Evolutionary conservation across 64 coral and sea anemone species (phyloP).

Genomic region (Cladopsammia gracilis): DNA sequence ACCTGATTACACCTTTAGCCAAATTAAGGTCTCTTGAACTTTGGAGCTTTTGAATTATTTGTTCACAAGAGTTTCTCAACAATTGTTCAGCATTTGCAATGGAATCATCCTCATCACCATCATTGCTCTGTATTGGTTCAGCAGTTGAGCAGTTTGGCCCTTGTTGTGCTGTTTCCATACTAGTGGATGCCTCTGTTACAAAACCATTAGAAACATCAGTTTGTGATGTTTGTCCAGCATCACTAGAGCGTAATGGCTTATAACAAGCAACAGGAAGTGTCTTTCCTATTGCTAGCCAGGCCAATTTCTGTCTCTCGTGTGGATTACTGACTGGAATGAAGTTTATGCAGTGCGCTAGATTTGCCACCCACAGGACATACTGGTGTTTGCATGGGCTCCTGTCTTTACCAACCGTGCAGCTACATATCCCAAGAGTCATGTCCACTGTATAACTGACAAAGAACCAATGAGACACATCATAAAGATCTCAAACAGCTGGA

Average conservation of each 20-base stretch:
- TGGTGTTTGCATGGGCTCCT: constrained; percentile 64
- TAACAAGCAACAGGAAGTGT: constrained; percentile 49
- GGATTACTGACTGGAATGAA: constrained; percentile 47
- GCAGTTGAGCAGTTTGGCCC: not conserved
- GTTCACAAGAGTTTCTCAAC: constrained; percentile 28
- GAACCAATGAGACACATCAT: no score
- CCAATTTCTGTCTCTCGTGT: constrained; percentile 50
- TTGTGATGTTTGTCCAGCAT: constrained; percentile 27
- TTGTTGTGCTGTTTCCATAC: constrained; percentile 8
- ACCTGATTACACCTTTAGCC: constrained; percentile 63
- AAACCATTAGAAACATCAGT: constrained; percentile 1
- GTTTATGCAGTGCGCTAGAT: constrained; percentile 44
- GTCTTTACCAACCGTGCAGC: constrained; percentile 31
- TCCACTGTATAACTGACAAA: constrained; percentile 65
- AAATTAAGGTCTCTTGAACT: constrained; percentile 34
- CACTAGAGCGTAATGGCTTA: constrained; percentile 18
- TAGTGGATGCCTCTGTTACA: constrained; percentile 14
- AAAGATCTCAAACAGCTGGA: no score
- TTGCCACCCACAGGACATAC: constrained; percentile 50
- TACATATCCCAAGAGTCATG: constrained; percentile 61
- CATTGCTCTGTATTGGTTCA: constrained; percentile 23
- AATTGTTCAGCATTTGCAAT: constrained; percentile 35
- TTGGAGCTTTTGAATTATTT: constrained; percentile 46
- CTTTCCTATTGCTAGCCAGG: constrained; percentile 42
- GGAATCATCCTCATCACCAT: constrained; percentile 32